Conservation (phyloP, 2,797 vertebrate species). For the Perodicticus potto region DNA sequence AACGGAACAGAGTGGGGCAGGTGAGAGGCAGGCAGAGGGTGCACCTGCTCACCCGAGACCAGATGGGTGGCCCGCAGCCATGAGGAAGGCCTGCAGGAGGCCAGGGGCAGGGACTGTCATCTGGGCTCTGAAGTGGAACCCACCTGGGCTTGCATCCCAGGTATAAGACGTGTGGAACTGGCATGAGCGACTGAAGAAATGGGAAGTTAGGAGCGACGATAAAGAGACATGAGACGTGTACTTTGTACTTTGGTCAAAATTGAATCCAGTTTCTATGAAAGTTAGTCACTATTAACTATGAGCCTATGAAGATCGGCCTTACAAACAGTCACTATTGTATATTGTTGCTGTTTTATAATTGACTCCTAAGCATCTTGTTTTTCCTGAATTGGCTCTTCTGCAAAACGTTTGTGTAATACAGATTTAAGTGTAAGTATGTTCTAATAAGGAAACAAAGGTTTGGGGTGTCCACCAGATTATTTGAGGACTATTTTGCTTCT, state of each 20-base stretch:
- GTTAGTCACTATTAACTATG: too few relatives aligned
- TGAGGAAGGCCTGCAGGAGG: background rate
- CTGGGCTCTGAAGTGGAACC: background rate
- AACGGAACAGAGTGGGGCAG: background rate
- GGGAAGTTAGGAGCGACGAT: too few relatives aligned
- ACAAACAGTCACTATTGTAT: too few relatives aligned
- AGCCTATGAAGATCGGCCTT: too few relatives aligned
- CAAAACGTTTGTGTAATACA: background rate
- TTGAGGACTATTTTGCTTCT: too few relatives aligned
- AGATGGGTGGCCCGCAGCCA: background rate
- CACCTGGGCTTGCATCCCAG: background rate
- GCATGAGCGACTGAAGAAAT: too few relatives aligned
- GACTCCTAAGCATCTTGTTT: background rate
- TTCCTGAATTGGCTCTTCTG: background rate
- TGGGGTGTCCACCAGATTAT: background rate
- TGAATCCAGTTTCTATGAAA: too few relatives aligned
- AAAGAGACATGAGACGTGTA: too few relatives aligned
- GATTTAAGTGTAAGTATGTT: background rate
- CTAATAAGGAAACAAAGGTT: background rate
- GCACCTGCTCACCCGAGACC: background rate
- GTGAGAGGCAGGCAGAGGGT: background rate
- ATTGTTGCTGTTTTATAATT: background rate
- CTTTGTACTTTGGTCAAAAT: too few relatives aligned
- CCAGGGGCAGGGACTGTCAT: rapidly evolving
- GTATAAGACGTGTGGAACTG: too few relatives aligned